Conservation (phyloP, 2,797 vertebrate species). For the Phrynocephalus guinanensis region DNA sequence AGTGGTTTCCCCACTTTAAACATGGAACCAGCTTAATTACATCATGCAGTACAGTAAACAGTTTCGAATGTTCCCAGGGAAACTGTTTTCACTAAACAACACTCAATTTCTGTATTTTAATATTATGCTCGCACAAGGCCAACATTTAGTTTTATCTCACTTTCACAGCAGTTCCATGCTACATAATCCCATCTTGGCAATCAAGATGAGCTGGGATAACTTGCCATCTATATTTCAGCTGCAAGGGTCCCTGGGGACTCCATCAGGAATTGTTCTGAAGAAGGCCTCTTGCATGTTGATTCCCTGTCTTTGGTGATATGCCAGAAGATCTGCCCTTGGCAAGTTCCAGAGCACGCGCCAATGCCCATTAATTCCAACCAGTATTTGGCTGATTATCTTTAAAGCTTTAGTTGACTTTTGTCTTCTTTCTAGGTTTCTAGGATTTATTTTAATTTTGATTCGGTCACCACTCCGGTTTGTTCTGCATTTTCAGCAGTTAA, state of each 20-base stretch:
- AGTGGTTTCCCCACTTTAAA: conserved; percentile 65
- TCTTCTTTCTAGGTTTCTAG: conserved; percentile 42
- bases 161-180: conserved; percentile 21
- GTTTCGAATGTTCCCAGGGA: conserved; percentile 71
- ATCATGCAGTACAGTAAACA: conserved; percentile 68
- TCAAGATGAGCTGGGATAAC: conserved; percentile 45
- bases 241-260: conserved; percentile 46
- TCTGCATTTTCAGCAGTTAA: conserved; percentile 33
- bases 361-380: conserved; percentile 49
- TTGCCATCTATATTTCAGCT: neutral
- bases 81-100: conserved; percentile 75
- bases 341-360: conserved; percentile 56
- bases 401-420: conserved; percentile 51
- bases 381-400: conserved; percentile 56
- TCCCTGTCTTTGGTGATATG: conserved; percentile 67
- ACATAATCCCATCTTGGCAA: conserved; percentile 17
- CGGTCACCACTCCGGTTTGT: neutral
- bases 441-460: conserved; percentile 55
- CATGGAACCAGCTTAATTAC: conserved; percentile 68
- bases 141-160: conserved; percentile 43
- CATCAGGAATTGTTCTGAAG: conserved; percentile 54
- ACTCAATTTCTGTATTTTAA: conserved; percentile 57
- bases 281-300: conserved; percentile 64
- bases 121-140: conserved; percentile 46
- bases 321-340: conserved; percentile 67